Conservation (phyloP, 2,797 vertebrate species). For the Huso huso region DNA sequence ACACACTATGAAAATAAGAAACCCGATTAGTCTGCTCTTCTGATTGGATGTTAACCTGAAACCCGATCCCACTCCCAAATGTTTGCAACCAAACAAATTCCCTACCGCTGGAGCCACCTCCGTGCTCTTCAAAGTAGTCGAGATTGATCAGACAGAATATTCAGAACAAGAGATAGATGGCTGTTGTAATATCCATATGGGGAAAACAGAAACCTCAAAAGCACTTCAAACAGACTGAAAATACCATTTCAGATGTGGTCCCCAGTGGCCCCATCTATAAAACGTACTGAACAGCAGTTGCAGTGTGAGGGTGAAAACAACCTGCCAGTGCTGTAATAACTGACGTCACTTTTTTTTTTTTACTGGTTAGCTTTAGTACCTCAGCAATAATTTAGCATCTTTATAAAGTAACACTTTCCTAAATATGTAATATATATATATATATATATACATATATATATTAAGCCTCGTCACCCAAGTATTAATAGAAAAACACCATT, state of each 20-base stretch:
- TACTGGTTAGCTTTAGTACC: neutral
- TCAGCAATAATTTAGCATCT: too few species aligned
- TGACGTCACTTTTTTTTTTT: neutral
- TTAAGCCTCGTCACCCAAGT: too few species aligned
- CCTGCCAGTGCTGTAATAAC: neutral
- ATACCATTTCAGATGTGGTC: neutral
- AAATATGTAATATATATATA: too few species aligned
- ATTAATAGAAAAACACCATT: too few species aligned
- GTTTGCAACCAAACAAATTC: too few species aligned
- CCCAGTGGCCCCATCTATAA: neutral
- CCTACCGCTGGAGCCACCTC: neutral
- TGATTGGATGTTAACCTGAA: too few species aligned
- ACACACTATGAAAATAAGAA: too few species aligned
- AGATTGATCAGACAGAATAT: neutral
- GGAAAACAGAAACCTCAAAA: neutral
- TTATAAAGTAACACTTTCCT: slow-evolving; percentile 28
- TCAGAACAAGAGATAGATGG: too few species aligned
- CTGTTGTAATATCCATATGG: neutral
- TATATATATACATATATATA: too few species aligned
- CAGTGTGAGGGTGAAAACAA: neutral
- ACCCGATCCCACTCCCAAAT: too few species aligned
- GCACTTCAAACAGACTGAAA: neutral
- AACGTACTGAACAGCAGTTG: neutral
- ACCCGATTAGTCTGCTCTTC: too few species aligned
- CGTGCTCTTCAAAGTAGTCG: neutral